A percentile compares a stretch with the other conserved stretches of the same genome.
phyloP scores from a whole-genome alignment of 2,797 vertebrate genomes.

The Hippopotamyrus pictus region DNA sequence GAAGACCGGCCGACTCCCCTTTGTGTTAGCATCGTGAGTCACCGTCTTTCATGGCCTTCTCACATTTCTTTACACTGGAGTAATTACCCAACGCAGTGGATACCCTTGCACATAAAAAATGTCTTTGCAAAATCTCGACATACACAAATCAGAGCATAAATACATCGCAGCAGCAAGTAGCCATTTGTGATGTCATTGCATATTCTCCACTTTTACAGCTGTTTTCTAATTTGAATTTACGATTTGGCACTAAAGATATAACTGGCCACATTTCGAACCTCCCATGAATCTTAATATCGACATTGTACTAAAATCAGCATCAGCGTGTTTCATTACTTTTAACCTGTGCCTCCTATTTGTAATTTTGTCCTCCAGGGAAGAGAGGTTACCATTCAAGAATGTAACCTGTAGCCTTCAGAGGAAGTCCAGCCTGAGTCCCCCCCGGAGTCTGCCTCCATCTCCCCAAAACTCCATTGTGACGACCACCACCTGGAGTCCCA shows the following conservation, averaged over 20 bases:
- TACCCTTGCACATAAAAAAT: background rate
- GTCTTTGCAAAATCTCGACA: background rate
- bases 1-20: background rate
- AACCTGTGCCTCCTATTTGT: background rate
- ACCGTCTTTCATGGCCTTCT: background rate
- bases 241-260: background rate
- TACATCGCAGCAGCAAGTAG: background rate
- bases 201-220: background rate
- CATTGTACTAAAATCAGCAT: background rate
- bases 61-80: background rate
- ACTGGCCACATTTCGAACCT: background rate
- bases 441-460: slow-evolving; percentile 45
- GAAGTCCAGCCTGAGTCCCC: slow-evolving; percentile 39
- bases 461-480: slow-evolving; percentile 25
- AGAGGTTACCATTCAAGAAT: slow-evolving; percentile 57
- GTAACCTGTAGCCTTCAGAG: slow-evolving; percentile 43
- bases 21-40: slow-evolving; percentile 15
- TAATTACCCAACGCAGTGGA: background rate
- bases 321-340: background rate
- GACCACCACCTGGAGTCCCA: slow-evolving; percentile 58
- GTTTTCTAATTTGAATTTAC: background rate
- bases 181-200: background rate
- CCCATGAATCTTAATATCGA: background rate
- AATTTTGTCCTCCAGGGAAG: slow-evolving; percentile 50
- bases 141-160: background rate